Evolutionary conservation across 2,113 vertebrate genomes (phyloP).

Genomic region (Seriola aureovittata): DNA sequence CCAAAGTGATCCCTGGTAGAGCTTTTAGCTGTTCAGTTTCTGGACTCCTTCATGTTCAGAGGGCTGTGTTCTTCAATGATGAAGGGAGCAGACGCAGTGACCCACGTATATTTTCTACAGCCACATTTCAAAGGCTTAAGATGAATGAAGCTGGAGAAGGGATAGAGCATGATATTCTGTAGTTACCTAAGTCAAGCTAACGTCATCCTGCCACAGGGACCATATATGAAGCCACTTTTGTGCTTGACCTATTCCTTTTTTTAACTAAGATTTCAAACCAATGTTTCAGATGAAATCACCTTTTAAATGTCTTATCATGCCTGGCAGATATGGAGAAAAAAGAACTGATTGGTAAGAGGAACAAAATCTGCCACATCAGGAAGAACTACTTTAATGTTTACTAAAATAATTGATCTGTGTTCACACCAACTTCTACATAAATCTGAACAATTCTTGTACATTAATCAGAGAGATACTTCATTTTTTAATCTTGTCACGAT

Average conservation of each 20-base stretch:
- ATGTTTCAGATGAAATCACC: too few species aligned
- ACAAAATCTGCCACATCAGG: neutral
- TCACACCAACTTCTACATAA: neutral
- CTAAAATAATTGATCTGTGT: neutral
- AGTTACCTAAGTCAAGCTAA: neutral
- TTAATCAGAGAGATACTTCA: neutral
- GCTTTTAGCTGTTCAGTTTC: neutral
- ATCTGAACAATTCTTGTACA: neutral
- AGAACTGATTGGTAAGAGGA: too few species aligned
- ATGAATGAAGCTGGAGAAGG: neutral
- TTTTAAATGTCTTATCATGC: neutral
- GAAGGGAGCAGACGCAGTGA: neutral
- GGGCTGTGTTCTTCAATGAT: neutral
- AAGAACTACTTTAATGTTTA: neutral
- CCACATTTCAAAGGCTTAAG: conserved; percentile 5
- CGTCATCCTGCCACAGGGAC: conserved; percentile 12
- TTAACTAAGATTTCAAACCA: neutral
- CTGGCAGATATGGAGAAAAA: neutral
- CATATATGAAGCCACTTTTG: neutral
- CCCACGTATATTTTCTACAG: neutral
- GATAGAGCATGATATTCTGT: neutral
- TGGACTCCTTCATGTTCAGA: neutral
- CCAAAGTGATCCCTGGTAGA: neutral
- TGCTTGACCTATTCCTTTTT: neutral
- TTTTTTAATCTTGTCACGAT: neutral